Evolutionary conservation across 2,113 vertebrate species (phyloP).

Genomic region (Neogale vison): DNA sequence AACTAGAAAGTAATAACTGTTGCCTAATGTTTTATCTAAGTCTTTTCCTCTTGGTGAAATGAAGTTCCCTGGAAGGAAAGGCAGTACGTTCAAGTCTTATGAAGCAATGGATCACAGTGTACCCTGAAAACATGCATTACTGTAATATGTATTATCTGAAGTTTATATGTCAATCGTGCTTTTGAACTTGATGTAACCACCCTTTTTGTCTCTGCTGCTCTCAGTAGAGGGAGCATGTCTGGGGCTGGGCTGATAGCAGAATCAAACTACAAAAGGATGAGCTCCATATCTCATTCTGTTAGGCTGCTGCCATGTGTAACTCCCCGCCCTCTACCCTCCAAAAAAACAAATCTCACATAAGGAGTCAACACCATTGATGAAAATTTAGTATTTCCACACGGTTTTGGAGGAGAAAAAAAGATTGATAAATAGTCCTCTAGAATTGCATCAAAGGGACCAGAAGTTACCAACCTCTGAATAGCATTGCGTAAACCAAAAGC

Average conservation of each 20-base stretch:
- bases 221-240: background rate
- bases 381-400: background rate
- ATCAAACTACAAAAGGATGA: background rate
- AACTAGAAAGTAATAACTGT: background rate
- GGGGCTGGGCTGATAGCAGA: background rate
- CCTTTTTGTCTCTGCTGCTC: background rate
- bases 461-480: background rate
- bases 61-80: background rate
- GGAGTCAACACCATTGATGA: background rate
- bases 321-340: background rate
- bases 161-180: background rate
- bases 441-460: background rate
- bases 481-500: background rate
- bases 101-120: background rate
- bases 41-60: background rate
- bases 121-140: background rate
- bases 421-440: background rate
- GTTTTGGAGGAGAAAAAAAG: background rate
- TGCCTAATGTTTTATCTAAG: background rate
- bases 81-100: background rate
- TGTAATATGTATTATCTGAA: background rate
- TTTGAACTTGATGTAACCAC: background rate
- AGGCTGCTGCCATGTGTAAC: background rate
- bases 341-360: background rate
- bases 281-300: background rate